Evolutionary conservation across 2,888 invertebrate genomes (phyloP).

Genomic region (Polylopha cassiicola): DNA sequence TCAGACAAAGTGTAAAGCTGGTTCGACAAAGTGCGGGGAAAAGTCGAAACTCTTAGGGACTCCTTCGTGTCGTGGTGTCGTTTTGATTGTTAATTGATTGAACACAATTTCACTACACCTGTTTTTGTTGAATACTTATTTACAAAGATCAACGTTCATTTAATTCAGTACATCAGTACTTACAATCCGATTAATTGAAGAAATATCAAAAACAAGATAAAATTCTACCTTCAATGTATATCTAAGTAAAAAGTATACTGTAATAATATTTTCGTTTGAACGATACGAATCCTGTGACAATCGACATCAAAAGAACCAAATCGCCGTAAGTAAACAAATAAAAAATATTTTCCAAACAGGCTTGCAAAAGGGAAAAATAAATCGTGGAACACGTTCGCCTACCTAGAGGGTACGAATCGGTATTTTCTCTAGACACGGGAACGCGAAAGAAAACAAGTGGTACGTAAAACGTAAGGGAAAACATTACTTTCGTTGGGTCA

Average conservation of each 20-base stretch:
- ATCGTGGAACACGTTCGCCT: slow-evolving; percentile 59
- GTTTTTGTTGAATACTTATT: no score
- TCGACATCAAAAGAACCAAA: slow-evolving; percentile 68
- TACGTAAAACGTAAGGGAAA: slow-evolving; percentile 70
- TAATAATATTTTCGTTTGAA: slow-evolving; percentile 49
- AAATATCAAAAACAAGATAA: no score
- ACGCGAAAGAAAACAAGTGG: slow-evolving; percentile 69
- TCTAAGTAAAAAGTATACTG: slow-evolving; percentile 40
- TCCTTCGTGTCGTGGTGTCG: slow-evolving; percentile 24
- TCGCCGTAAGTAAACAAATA: slow-evolving; percentile 70
- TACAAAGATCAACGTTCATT: no score
- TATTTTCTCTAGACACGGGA: slow-evolving; percentile 48
- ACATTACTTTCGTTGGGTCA: slow-evolving; percentile 73
- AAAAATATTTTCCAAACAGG: slow-evolving; percentile 63
- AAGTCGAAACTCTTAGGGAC: slow-evolving; percentile 41
- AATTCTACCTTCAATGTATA: no score
- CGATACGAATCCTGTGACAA: slow-evolving; percentile 56
- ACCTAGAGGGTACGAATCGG: slow-evolving; percentile 61
- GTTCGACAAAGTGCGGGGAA: slow-evolving; percentile 47
- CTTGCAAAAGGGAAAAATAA: slow-evolving; percentile 65
- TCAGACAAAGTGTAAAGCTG: slow-evolving; percentile 60
- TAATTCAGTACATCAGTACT: no score
- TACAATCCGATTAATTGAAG: no score
- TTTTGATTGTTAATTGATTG: no score
- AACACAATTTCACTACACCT: no score